These are phyloP conservation scores for Anoura caudifer DNA, from an alignment of 2,113 vertebrate species.

Conservation along the genomic window DNA sequence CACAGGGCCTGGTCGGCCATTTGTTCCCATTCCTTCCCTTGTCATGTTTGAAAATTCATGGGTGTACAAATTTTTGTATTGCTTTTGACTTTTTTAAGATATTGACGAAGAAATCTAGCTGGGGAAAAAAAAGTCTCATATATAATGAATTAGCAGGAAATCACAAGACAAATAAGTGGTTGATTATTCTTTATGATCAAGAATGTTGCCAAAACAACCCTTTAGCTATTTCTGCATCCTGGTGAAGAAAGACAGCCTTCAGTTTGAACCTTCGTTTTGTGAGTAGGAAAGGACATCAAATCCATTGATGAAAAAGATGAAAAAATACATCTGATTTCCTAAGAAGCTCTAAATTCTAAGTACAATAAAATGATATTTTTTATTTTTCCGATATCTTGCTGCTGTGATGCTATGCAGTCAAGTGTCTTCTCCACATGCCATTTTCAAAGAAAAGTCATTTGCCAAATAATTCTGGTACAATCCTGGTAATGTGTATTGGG, in stretches of 20 bases:
- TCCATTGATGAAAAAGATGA: constrained; percentile 75
- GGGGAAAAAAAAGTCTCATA: constrained; percentile 64
- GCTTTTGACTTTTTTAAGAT: constrained; percentile 71
- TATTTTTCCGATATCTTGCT: constrained; percentile 87
- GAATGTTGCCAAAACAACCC: constrained; percentile 82
- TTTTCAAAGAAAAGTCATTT: constrained; percentile 88
- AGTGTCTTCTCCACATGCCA: constrained; percentile 87
- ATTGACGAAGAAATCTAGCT: constrained; percentile 74
- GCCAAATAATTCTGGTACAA: constrained; percentile 89
- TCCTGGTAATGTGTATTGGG: constrained; percentile 81
- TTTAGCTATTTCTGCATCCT: constrained; percentile 70
- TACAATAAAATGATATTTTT: constrained; percentile 85
- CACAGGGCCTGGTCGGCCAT: constrained; percentile 67
- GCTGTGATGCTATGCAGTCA: constrained; percentile 93
- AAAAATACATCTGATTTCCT: constrained; percentile 78
- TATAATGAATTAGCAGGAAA: constrained; percentile 73
- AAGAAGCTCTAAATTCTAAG: constrained; percentile 81
- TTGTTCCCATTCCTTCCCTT: constrained; percentile 46
- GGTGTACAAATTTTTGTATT: constrained; percentile 56
- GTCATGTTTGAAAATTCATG: constrained; percentile 73
- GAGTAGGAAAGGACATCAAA: constrained; percentile 74
- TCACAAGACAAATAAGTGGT: constrained; percentile 61
- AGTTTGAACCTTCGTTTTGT: constrained; percentile 72
- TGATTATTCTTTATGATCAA: constrained; percentile 71
- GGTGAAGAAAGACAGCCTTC: constrained; percentile 80